Evolutionary conservation across 2,888 invertebrate genomes (phyloP), one percentile per base, ranked within the genome.

Genomic region (Stratiomys singularior): DNA sequence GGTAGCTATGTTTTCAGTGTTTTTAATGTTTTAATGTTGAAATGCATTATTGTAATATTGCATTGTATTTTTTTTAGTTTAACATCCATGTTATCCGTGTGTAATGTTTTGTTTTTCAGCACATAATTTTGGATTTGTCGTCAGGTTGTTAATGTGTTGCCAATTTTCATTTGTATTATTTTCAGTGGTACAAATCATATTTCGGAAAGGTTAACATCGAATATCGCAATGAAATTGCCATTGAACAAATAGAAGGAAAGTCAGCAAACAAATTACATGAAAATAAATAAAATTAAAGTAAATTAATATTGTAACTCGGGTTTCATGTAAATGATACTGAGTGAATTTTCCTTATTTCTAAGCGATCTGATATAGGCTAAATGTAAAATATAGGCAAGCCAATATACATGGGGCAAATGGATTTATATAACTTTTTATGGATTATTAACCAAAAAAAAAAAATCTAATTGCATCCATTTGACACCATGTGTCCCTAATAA

Each of bases 1-100:
- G 94, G 94, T 90, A 93, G 91, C 94, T 94, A 69, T 69, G 27
- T 46, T 47, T 46, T 25, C 47, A 46, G 46, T 23, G 66, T 66
- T 67, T 21, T 76, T 67, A 5, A 37, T 5, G 9, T 79, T 78
- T 76, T 18, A 67, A 52, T 25, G 44, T 63, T 76, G 79, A 69
- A 67, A 37, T 66, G 78, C 77, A 63, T 72, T 58, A 23, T 67
- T 72, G 30, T 52, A 28, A 23, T 67, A 37, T 37, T 37, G 3
- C 9, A 37, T 37, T 37, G 3, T 37, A 9, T 37, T 37, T 37
- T 27, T 67, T 37, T 76, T 27, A 13, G 13, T 77, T 77, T n/a
- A 4, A 47, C 21, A 56, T 44, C 46, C 46, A 27, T 21, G 37
- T 63, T 21, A 21, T 25, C 18, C 13, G 13, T 60, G 25, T 30